Evolutionary conservation across 2,797 vertebrate species (phyloP), one percentile per base, ranked within the genome.

Genomic region (Silurus aristotelis): DNA sequence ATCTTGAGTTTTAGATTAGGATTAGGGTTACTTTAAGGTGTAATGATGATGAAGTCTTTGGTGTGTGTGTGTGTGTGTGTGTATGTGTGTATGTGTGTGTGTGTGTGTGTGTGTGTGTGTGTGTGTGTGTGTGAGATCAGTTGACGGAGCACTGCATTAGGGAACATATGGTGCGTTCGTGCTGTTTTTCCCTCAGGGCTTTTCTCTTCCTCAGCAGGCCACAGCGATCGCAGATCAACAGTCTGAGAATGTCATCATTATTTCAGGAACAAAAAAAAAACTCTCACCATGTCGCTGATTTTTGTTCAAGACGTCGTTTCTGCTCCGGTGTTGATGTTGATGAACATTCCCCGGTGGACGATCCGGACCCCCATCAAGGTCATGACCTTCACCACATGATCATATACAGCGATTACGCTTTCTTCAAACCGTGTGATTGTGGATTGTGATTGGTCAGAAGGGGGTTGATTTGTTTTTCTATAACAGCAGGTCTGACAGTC

Each of bases 141-240:
- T 31, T 79, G 66, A 85, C 72, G 60, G 68, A 75, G 63, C 61
- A 56, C 52, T 79, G 83, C 60, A 61, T 76, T 78, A 13, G 38
- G 55, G 80, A 87, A 80, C 84, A 89, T 88, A 89, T 89, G 87
- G 87, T 76, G 58, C 25, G 25, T 84, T 86, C 66, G 73, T 76
- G 61, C 84, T 85, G 52, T n/a, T 80, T 83, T 43, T 60, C 66
- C 68, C 82, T 48, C 56, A 13, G 38, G 68, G 82, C 9, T 72
- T 83, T 73, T 43, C 60, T 83, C 22, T 63, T 85, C 76, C 67
- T 67, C 83, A 73, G 81, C 87, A 87, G 86, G 75, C 84, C 86
- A 72, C 27, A 56, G 84, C 75, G 85, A 75, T 88, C 87, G 84
- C 58, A 78, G 87, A 84, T 84, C 89, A 85, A 87, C 82, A 86